phyloP scores from a whole-genome alignment of 2,113 vertebrate species.

The Brachyhypopomus gauderio region DNA sequence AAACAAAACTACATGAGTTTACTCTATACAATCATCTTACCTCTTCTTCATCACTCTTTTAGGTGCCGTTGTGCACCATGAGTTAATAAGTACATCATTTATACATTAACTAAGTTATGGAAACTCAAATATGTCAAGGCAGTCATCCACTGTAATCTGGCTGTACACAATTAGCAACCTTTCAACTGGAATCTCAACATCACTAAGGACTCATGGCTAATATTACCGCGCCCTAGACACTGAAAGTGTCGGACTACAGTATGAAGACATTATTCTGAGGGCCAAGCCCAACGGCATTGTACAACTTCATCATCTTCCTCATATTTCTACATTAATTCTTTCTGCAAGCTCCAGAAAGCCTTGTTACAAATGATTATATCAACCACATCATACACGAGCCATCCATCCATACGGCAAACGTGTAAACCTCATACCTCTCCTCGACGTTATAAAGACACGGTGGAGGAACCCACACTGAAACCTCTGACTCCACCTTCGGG shows the following conservation, averaged over 20 bases:
- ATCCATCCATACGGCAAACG: not conserved
- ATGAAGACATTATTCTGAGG: conserved; percentile 9
- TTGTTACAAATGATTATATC: conserved; percentile 33
- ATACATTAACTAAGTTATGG: conserved; percentile 10
- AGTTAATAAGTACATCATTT: conserved; percentile 20
- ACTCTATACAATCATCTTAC: not conserved
- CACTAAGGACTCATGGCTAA: conserved; percentile 37
- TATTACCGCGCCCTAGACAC: conserved; percentile 22
- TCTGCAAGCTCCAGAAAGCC: conserved; percentile 30
- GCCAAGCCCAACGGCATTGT: conserved; percentile 36
- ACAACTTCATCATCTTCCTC: conserved; percentile 22
- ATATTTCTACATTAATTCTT: conserved; percentile 31
- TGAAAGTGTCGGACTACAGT: conserved; percentile 30
- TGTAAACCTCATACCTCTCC: not conserved
- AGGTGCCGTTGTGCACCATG: not conserved
- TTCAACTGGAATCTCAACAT: conserved; percentile 14
- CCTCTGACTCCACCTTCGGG: not conserved
- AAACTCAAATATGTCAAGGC: conserved; percentile 10
- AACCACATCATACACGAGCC: not conserved
- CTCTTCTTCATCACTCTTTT: not conserved
- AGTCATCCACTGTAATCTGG: not conserved
- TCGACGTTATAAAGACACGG: not conserved
- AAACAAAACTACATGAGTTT: not conserved
- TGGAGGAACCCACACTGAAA: not conserved
- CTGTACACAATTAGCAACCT: conserved; percentile 18